These are phyloP conservation scores for Varecia variegata DNA, from an alignment of 2,797 vertebrate species.

Conservation along the genomic window DNA sequence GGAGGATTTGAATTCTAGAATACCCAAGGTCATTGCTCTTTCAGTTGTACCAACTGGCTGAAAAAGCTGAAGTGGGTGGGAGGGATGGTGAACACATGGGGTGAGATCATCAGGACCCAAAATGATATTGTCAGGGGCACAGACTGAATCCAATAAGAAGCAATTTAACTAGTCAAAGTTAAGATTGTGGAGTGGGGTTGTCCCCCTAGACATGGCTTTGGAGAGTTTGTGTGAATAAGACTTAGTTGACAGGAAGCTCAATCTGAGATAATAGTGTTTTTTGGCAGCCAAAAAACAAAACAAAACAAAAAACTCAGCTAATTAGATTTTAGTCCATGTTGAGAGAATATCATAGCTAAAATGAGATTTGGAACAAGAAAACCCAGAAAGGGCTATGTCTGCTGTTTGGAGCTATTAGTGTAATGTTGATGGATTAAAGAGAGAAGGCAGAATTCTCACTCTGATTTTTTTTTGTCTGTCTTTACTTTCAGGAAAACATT, in stretches of 20 bases:
- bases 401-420: background rate
- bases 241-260: background rate
- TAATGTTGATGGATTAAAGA: background rate
- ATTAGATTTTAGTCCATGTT: background rate
- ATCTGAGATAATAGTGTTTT: background rate
- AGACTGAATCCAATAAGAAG: background rate
- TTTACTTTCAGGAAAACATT: background rate
- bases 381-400: background rate
- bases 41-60: background rate
- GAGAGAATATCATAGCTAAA: background rate
- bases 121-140: background rate
- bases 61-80: background rate
- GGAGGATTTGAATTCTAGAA: background rate
- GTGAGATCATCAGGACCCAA: background rate
- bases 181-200: background rate
- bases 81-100: no score
- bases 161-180: background rate
- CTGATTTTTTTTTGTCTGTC: background rate
- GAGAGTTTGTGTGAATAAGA: background rate
- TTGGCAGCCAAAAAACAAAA: background rate
- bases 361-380: background rate
- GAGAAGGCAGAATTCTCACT: background rate
- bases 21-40: background rate
- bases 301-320: background rate
- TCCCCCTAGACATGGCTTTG: background rate